Conservation (phyloP, 2,888 invertebrate genomes). For the Pachycephus smyrnensis region DNA sequence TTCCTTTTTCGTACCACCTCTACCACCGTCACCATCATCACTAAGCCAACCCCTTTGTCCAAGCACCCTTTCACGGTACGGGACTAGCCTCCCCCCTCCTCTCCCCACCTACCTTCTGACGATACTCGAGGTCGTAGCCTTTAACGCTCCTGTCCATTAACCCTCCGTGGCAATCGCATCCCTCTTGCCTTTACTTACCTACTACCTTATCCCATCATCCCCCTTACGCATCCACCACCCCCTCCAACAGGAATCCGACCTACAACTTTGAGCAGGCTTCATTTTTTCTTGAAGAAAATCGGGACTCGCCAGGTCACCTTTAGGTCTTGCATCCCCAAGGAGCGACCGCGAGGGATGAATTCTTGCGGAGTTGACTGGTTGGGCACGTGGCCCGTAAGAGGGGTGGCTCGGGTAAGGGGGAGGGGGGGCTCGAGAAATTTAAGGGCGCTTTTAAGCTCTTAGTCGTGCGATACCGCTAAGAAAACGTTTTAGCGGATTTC, state of each 20-base stretch:
- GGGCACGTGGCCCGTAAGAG: not conserved
- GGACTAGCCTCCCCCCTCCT: not conserved
- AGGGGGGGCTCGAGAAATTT: slow-evolving; percentile 43
- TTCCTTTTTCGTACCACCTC: slow-evolving; percentile 20
- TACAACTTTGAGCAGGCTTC: not conserved
- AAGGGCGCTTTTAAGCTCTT: slow-evolving; percentile 63
- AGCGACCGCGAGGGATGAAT: not conserved
- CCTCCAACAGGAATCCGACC: not conserved
- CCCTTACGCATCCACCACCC: not conserved
- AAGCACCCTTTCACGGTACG: not conserved
- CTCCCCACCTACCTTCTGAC: not conserved
- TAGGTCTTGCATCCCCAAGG: not conserved
- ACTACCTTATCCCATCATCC: not conserved
- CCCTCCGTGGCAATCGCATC: slow-evolving; percentile 6
- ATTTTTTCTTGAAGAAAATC: not conserved
- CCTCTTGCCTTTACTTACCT: not conserved
- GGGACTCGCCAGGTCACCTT: not conserved
- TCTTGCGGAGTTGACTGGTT: not conserved
- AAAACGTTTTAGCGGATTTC: slow-evolving; percentile 63
- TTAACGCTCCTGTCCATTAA: slow-evolving; percentile 8
- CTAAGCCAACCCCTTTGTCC: not conserved
- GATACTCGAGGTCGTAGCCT: not conserved
- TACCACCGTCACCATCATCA: not conserved
- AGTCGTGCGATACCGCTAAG: slow-evolving; percentile 57
- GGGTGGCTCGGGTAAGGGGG: not conserved